phyloP scores from a whole-genome alignment of 2,113 vertebrate species.

The Capricornis sumatraensis region DNA sequence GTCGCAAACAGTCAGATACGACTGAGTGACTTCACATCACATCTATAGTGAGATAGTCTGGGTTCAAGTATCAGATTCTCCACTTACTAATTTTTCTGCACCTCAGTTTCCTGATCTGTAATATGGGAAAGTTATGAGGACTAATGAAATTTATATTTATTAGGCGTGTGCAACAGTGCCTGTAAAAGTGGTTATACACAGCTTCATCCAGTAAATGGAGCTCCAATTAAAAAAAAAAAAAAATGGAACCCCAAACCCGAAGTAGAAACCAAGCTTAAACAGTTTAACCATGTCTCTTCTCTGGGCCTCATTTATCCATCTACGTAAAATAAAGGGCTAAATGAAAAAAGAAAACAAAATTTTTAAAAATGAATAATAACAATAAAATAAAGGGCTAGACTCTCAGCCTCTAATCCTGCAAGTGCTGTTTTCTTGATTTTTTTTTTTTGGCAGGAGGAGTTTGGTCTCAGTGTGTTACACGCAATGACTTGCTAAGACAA shows the following conservation, averaged over 20 bases:
- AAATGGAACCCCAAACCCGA: not conserved
- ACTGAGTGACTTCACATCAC: no score
- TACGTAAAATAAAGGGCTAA: not conserved
- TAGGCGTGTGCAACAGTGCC: not conserved
- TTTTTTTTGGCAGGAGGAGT: not conserved
- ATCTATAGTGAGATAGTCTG: not conserved
- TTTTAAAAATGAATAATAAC: not conserved
- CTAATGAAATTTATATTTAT: not conserved
- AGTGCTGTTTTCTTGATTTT: not conserved
- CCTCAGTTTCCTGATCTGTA: not conserved
- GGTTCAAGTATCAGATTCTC: not conserved
- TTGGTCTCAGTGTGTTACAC: not conserved
- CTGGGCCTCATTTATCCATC: not conserved
- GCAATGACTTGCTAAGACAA: not conserved
- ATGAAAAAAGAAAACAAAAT: not conserved
- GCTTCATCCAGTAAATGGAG: not conserved
- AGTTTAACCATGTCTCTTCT: not conserved
- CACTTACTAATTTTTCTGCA: not conserved
- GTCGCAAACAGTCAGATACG: fast-evolving
- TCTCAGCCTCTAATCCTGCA: not conserved
- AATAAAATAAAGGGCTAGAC: not conserved
- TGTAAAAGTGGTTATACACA: not conserved
- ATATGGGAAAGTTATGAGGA: not conserved
- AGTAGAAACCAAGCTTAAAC: not conserved
- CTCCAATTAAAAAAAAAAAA: not conserved